Evolutionary conservation across 1,140 invertebrate genomes (phyloP).

Genomic region (Pygmarrhopalites habei): DNA sequence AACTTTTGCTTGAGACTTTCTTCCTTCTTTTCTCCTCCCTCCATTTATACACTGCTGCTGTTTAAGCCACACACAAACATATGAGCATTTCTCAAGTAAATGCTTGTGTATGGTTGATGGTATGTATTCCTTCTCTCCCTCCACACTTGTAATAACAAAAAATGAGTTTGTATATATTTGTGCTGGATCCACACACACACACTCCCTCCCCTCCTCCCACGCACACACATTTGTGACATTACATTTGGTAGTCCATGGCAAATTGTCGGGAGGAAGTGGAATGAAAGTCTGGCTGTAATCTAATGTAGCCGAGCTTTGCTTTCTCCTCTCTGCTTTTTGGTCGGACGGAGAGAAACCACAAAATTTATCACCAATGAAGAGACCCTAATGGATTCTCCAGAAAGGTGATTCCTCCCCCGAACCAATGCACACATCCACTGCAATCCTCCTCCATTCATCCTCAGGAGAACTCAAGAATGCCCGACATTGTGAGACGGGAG

Average conservation of each 20-base stretch:
- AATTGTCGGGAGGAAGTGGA: not conserved
- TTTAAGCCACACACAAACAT: not conserved
- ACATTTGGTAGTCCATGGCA: no score
- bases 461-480: no score
- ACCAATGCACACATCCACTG: no score
- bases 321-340: not conserved
- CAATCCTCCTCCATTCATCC: no score
- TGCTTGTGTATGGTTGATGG: not conserved
- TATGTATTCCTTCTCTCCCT: not conserved
- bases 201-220: no score
- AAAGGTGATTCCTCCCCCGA: constrained; percentile 19
- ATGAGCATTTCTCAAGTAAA: not conserved
- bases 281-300: not conserved
- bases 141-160: not conserved
- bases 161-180: not conserved
- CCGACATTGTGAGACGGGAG: no score
- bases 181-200: not conserved
- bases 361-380: constrained; percentile 37
- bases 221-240: no score
- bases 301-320: constrained; percentile 2
- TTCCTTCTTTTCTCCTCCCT: not conserved
- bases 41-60: not conserved
- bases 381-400: constrained; percentile 31
- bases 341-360: no score
- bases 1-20: constrained; percentile 2